Percentiles rank a stretch among this genome's conserved stretches.
Evolutionary conservation across 2,113 vertebrate species (phyloP).

Genomic region (Odocoileus hemionus): DNA sequence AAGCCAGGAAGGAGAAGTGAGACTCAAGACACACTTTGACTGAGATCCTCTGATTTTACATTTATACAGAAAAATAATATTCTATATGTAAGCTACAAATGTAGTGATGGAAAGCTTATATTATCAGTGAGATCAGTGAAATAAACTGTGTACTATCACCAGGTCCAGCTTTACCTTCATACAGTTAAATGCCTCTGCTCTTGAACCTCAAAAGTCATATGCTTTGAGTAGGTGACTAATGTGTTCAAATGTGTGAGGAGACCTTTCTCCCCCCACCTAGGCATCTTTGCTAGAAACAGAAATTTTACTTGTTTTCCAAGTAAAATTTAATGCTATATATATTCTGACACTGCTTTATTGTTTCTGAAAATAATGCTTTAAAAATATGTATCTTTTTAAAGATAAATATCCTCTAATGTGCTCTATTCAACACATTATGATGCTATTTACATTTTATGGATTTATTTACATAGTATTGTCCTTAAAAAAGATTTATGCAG

Average conservation of each 20-base stretch:
- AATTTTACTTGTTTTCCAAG: neutral
- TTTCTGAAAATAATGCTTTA: neutral
- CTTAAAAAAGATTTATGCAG: neutral
- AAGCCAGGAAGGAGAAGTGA: neutral
- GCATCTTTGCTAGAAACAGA: constrained; percentile 1
- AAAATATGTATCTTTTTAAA: neutral
- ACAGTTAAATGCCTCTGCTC: neutral
- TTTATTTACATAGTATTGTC: neutral
- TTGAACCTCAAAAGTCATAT: neutral
- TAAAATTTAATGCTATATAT: neutral
- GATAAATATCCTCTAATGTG: neutral
- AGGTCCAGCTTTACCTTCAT: neutral
- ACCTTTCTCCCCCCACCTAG: neutral
- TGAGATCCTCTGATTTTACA: neutral
- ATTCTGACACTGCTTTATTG: neutral
- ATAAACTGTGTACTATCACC: neutral
- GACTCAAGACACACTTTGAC: neutral
- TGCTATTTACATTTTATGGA: neutral
- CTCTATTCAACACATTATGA: neutral
- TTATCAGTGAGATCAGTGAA: neutral
- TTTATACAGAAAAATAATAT: neutral
- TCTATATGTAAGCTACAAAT: neutral
- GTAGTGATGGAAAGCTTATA: neutral
- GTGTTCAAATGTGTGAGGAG: neutral
- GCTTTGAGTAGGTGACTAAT: neutral